Conservation (phyloP, 2,797 vertebrate genomes). For the Halcyon chelicuti region DNA sequence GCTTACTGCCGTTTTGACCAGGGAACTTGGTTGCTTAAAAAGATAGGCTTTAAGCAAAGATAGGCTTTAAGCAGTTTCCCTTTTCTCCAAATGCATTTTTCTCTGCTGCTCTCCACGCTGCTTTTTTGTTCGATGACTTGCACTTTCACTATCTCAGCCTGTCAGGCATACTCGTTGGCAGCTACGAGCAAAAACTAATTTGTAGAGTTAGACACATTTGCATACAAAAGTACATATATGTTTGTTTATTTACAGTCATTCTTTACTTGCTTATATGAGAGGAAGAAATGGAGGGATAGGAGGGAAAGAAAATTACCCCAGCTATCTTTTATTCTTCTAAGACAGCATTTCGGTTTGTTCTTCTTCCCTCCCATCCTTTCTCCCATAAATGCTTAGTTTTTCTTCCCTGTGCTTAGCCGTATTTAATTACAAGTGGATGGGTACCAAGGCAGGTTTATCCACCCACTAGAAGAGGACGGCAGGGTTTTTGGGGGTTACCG, state of each 20-base stretch:
- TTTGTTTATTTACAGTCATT: not conserved
- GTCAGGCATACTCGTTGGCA: constrained; percentile 2
- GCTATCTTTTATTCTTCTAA: not conserved
- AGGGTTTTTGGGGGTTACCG: not conserved
- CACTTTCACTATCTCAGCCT: constrained; percentile 68
- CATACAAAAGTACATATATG: constrained; percentile 25
- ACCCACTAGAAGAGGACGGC: not conserved
- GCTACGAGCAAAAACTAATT: constrained; percentile 39
- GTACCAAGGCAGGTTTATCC: not conserved
- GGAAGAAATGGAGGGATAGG: not conserved
- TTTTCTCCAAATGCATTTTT: constrained; percentile 33
- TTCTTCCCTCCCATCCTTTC: not conserved
- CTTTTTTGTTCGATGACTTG: constrained; percentile 65
- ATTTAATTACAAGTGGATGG: not conserved
- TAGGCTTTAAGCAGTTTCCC: constrained; percentile 13
- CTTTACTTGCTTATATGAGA: not conserved
- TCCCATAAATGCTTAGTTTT: not conserved
- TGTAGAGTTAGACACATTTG: constrained; percentile 39
- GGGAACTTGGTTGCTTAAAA: not conserved
- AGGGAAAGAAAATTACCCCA: not conserved
- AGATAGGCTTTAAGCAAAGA: not conserved
- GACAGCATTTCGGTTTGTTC: not conserved
- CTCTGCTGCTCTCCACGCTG: not conserved
- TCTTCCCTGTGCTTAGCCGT: not conserved
- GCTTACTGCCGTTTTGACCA: not conserved